Evolutionary conservation across 2,797 vertebrate genomes (phyloP).

Genomic region (Australoheros facetus): DNA sequence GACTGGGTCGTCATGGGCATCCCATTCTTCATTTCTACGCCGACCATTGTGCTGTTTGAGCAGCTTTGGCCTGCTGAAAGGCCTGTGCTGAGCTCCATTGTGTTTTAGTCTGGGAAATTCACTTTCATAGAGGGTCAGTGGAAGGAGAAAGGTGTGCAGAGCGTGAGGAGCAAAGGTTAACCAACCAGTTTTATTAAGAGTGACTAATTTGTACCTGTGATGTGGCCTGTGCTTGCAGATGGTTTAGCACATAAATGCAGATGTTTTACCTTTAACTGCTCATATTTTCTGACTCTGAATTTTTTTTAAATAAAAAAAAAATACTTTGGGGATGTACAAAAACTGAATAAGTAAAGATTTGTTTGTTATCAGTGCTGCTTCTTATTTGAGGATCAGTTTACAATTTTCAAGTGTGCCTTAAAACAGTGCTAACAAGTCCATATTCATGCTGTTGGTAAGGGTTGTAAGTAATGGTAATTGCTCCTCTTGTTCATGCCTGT

Average conservation of each 20-base stretch:
- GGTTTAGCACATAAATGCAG: neutral
- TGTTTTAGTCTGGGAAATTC: constrained; percentile 20
- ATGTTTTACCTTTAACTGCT: neutral
- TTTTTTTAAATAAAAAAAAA: neutral
- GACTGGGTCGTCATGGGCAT: constrained; percentile 26
- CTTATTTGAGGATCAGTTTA: neutral
- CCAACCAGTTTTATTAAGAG: constrained; percentile 4
- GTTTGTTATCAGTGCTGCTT: neutral
- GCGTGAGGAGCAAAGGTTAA: constrained; percentile 35
- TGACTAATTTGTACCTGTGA: neutral
- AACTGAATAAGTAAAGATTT: neutral
- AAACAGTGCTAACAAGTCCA: neutral
- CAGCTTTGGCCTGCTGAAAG: constrained; percentile 2
- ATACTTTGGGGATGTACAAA: neutral
- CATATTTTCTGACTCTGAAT: neutral
- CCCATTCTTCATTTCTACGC: constrained; percentile 25
- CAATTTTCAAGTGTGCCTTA: neutral
- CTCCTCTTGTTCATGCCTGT: neutral
- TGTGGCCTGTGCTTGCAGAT: neutral
- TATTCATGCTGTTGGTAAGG: neutral
- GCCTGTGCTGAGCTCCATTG: neutral
- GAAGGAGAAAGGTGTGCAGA: constrained; percentile 19
- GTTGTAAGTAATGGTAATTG: neutral
- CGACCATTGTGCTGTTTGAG: constrained; percentile 9
- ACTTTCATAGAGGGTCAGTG: constrained; percentile 20